Percentiles rank a stretch among this genome's conserved stretches.
phyloP scores from a whole-genome alignment of 1,140 invertebrate genomes.

The Hesperophylax magnus region DNA sequence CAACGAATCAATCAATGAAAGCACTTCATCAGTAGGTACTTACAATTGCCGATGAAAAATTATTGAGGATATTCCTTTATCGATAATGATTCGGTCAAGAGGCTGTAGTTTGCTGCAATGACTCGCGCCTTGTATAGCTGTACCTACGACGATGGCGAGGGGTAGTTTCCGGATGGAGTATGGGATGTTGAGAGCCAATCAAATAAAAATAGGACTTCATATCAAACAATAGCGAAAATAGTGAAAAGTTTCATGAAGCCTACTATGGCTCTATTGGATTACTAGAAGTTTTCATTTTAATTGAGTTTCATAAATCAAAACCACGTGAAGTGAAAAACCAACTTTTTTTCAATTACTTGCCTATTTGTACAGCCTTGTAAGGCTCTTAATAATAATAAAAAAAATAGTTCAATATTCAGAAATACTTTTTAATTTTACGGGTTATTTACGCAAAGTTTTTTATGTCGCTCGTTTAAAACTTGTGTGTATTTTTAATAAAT shows the following conservation, averaged over 20 bases:
- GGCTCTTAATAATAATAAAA: no score
- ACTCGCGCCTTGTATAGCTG: neutral
- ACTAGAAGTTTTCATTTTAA: no score
- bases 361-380: no score
- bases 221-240: slow-evolving; percentile 27
- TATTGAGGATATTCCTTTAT: slow-evolving; percentile 11
- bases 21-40: neutral
- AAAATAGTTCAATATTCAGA: no score
- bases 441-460: no score
- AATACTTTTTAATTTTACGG: no score
- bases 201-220: slow-evolving; percentile 32
- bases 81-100: slow-evolving; percentile 41
- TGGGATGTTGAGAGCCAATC: slow-evolving; percentile 31
- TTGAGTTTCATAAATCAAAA: no score
- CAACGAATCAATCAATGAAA: no score
- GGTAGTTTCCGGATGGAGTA: neutral
- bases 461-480: no score
- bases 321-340: no score
- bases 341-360: no score
- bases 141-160: neutral
- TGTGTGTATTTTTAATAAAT: neutral
- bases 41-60: slow-evolving; percentile 5
- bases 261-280: no score
- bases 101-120: neutral
- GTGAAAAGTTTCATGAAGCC: neutral